Evolutionary conservation across 2,888 invertebrate genomes (phyloP), one percentile per base, ranked within the genome.

Genomic region (Cyclophora punctaria): DNA sequence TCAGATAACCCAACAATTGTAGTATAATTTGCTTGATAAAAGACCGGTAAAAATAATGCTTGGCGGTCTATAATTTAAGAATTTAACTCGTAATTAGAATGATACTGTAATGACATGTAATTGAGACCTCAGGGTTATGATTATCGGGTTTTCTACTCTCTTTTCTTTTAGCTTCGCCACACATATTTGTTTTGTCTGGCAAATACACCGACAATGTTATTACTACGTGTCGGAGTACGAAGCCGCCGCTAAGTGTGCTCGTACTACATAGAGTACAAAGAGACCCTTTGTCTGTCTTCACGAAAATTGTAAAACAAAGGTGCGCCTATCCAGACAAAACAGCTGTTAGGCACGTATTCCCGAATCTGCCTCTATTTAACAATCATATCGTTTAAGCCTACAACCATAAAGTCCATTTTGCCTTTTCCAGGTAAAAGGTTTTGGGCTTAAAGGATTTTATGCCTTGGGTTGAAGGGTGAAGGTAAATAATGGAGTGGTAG

Each of bases 261-360:
- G 46, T 52, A 58, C 56, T 54, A 59, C 59, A 60, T 56, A 61
- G 5, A 20, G 1, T 56, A 55, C 51, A 46, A 56, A 56, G 59
- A 61, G 51, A 52, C 60, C 67, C 66, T 71, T 68, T 72, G 63
- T 71, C 55, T 62, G 68, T 68, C 71, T 70, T 72, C 69, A 60
- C 68, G 64, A 70, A 75, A 78, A 72, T 69, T 69, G 63, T 69
- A 63, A 75, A 77, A 81, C 78, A 81, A 82, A 78, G 69, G 58
- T 54, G 41, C 45, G 50, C 57, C 60, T 61, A 58, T 55, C 58
- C 73, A 75, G 73, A 77, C 75, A 73, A 73, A 80, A 82, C 80
- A 80, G 78, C 79, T 81, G 80, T 83, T 80, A 69, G 67, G 70
- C 82, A 82, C 82, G 80, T 78, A 77, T 46, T 52, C 49, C 57